A percentile compares a stretch with the other conserved stretches of the same genome.
These are phyloP conservation scores for Mus pahari DNA, from an alignment of 2,113 vertebrate species.

Conservation along the genomic window DNA sequence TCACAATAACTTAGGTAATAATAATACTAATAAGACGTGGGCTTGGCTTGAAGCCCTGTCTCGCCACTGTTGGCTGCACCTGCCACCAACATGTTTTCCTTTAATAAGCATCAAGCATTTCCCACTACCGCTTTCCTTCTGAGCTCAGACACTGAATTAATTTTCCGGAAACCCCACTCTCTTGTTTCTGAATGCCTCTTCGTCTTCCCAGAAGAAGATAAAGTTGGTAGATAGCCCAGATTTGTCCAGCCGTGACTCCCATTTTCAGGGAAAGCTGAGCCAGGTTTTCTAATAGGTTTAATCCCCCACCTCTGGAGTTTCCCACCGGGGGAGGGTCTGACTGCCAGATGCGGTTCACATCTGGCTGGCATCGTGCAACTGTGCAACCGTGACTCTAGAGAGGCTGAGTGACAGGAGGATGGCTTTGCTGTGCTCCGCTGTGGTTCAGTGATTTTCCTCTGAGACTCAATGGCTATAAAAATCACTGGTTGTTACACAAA, in stretches of 20 bases:
- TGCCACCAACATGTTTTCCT: slow-evolving; percentile 82
- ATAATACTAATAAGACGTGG: neutral
- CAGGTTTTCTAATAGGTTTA: neutral
- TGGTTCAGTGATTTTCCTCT: slow-evolving; percentile 31
- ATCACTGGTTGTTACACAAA: slow-evolving; percentile 46
- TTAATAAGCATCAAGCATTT: slow-evolving; percentile 69
- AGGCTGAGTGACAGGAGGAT: neutral
- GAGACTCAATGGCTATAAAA: slow-evolving; percentile 62
- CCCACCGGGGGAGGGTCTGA: neutral
- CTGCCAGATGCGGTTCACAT: slow-evolving; percentile 1
- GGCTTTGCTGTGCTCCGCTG: slow-evolving; percentile 39
- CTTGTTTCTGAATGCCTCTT: slow-evolving; percentile 50
- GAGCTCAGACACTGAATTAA: slow-evolving; percentile 67
- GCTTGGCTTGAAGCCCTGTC: slow-evolving; percentile 50
- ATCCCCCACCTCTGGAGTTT: neutral
- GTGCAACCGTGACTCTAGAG: neutral
- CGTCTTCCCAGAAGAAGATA: slow-evolving; percentile 55
- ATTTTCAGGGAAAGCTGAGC: slow-evolving; percentile 24
- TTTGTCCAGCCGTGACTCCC: neutral
- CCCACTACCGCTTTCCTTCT: slow-evolving; percentile 82
- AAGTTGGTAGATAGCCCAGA: neutral
- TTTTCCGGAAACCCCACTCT: slow-evolving; percentile 65
- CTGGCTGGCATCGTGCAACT: slow-evolving; percentile 31
- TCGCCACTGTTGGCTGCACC: slow-evolving; percentile 75
- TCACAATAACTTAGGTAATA: slow-evolving; percentile 27